Percentiles rank a stretch among this genome's conserved stretches.
phyloP scores from a whole-genome alignment of 2,113 vertebrate species.

The Chloropsis cyanopogon region DNA sequence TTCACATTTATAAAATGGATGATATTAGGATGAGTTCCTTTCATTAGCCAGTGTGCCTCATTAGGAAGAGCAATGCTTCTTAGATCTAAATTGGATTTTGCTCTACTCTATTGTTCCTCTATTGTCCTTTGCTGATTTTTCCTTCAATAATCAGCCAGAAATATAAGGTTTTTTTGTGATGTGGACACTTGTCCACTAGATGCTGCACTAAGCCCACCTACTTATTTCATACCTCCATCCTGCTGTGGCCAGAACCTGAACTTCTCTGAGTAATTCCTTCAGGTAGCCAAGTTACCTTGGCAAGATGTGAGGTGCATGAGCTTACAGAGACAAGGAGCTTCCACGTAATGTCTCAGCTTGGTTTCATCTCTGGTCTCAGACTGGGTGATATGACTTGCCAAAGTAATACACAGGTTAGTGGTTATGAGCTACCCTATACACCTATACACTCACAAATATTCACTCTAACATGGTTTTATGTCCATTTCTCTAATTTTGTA shows the following conservation, averaged over 20 bases:
- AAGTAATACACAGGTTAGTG: not conserved
- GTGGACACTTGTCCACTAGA: slow-evolving; percentile 62
- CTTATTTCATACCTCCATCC: not conserved
- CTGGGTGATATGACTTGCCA: not conserved
- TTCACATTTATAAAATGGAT: not conserved
- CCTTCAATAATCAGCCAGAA: not conserved
- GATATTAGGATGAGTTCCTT: not conserved
- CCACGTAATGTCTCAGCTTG: not conserved
- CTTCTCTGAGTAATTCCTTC: not conserved
- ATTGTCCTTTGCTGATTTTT: not conserved
- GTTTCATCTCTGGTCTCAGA: not conserved
- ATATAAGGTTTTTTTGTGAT: not conserved
- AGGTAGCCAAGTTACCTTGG: not conserved
- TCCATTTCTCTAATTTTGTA: not conserved
- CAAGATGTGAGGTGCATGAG: not conserved
- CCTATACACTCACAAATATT: not conserved
- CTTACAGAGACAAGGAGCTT: not conserved
- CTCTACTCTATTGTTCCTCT: fast-evolving
- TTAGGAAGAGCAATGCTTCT: not conserved
- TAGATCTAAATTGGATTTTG: not conserved
- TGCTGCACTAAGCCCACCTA: slow-evolving; percentile 63
- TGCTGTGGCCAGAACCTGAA: not conserved
- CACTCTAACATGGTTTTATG: not conserved
- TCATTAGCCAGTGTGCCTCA: not conserved
- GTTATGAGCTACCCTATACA: not conserved